Base-by-base conservation (phyloP, 2,113 vertebrate species). In the Platichthys flesus region DNA sequence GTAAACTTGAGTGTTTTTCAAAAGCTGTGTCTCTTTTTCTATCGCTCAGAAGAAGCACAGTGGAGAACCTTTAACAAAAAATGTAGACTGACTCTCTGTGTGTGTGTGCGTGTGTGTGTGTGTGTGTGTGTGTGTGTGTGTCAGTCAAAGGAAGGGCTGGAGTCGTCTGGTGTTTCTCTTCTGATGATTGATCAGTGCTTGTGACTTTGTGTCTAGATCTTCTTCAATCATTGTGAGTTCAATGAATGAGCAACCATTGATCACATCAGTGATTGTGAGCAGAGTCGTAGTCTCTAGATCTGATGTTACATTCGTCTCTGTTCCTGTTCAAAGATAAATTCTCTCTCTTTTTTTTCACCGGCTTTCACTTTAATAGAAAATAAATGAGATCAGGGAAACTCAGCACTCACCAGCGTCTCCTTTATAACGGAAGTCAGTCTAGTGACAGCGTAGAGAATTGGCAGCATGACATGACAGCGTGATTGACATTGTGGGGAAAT, bases 1-100 rank as follows among this genome's bases (percentile, higher is more conserved):
- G 24, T 83, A 79, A 83, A 80, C 73, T 57, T 1, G 14, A n/a
- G 23, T 28, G 10, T 66, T 79, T 75, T 35, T 65, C 10, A 57
- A 2, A 35, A 8, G 69, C 45, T 21, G 16, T 35, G 24, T 59
- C 61, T 76, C n/a, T 45, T 81, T 7, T 74, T 71, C 71, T 71
- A 7, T 67, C 23, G 18, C 31, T 5, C 14, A 80, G 55, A 69
- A 55, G 51, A 83, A 77, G 23, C 28, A 3, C 20, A 51, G 63
- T 18, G 4, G n/a, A 61, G 42, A 72, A 77, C 16, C 24, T 63
- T 57, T 23, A 72, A 56, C 56, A 8, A 45, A 71, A 15, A 3
- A 64, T 69, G 8, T 23, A 74, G 24, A 65, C 18, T 31, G 4
- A 9, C 37, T 13, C 9, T 40, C 9, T 40, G 9, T 40, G 9